Conservation (phyloP, 2,113 vertebrate genomes). For the Pelvicachromis taeniatus region DNA sequence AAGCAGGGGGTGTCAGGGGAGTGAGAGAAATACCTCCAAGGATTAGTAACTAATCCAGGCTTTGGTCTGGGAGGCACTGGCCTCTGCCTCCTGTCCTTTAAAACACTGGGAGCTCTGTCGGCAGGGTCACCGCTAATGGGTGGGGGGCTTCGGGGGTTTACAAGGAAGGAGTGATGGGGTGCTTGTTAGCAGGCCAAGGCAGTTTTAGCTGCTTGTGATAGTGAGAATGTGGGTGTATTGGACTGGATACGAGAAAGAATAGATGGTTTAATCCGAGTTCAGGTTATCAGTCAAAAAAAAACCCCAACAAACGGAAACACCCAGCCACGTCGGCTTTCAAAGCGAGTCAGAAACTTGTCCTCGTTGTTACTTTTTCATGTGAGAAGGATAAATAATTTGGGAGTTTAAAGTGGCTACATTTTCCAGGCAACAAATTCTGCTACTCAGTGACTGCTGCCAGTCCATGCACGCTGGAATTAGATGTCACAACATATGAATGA, state of each 20-base stretch:
- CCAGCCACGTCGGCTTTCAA: neutral
- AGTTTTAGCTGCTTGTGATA: conserved; percentile 24
- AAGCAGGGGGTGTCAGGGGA: conserved; percentile 13
- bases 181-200: conserved; percentile 39
- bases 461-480: neutral
- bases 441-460: neutral
- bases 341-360: neutral
- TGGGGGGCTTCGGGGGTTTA: conserved; percentile 27
- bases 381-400: neutral
- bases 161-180: conserved; percentile 34
- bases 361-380: neutral
- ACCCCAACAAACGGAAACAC: neutral
- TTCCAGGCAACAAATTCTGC: neutral
- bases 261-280: neutral
- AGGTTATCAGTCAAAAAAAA: neutral
- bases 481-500: neutral
- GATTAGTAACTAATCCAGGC: conserved; percentile 68
- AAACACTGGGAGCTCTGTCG: conserved; percentile 41
- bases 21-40: conserved; percentile 55
- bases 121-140: conserved; percentile 56
- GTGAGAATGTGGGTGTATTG: neutral
- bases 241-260: neutral
- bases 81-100: conserved; percentile 58
- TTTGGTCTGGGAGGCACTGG: conserved; percentile 50
- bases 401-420: neutral